Base-by-base conservation (phyloP, 2,797 vertebrate genomes). In the Microctenopoma stevenorrisi region DNA sequence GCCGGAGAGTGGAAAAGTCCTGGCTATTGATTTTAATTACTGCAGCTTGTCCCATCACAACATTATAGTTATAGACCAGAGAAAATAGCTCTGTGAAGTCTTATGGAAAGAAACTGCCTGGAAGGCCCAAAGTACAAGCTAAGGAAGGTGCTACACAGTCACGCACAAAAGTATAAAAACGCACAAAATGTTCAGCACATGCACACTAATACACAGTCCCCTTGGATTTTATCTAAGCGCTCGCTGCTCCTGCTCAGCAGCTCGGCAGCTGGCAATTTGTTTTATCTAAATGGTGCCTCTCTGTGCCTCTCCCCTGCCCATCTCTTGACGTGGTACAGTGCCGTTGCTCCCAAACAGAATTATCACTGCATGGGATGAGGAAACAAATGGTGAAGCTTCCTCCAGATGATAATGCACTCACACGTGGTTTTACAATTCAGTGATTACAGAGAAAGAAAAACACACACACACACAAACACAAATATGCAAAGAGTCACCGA, bases 11-110 rank as follows among this genome's bases (percentile, higher is more conserved):
- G 91, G 78, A 91, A 89, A 93, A 95, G 92, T 96, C 93, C 95
- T 93, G 90, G 92, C 93, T 96, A 97, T 97, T 97, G 96, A 98
- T 97, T 98, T 98, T 97, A 98, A 98, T 98, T 97, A 95, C 91
- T 91, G 90, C 90, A 88, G 91, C 94, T 94, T 93, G 93, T 95
- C 92, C 93, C 90, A 92, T 93, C 94, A 91, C 94, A 94, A 94
- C 82, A 73, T 86, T 87, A 94, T 93, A 93, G 89, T 83, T 91
- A 95, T 91, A 91, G 93, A 94, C 91, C 86, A 91, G 91, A 93
- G 85, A 88, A 93, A 93, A 93, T 80, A 89, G 88, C 86, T 86
- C 73, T 81, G 84, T 79, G 81, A 85, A 82, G 87, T 89, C 69
- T 85, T 79, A 75, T 67, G 73, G 77, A 71, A 59, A 75, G 74